Percentiles rank a stretch among this genome's conserved stretches.
These are phyloP conservation scores for Lissonota sp. DNA, from an alignment of 2,888 invertebrate species.

Conservation along the genomic window DNA sequence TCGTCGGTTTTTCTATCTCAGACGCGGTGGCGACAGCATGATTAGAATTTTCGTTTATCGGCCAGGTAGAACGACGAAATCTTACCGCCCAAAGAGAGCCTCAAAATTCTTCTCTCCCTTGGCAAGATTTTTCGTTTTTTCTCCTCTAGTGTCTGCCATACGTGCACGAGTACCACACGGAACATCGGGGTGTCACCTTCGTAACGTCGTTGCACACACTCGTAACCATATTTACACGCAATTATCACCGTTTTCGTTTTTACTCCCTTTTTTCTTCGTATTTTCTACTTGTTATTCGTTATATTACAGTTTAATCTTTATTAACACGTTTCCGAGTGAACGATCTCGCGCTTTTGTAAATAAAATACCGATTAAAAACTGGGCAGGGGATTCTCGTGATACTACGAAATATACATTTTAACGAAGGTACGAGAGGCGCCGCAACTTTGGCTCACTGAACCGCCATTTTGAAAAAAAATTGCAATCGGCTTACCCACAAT, in stretches of 20 bases:
- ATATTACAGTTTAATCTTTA: too few species aligned
- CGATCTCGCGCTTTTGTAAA: too few species aligned
- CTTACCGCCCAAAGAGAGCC: constrained; percentile 68
- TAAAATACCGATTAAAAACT: too few species aligned
- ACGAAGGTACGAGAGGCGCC: constrained; percentile 77
- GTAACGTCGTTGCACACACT: constrained; percentile 72
- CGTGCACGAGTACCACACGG: constrained; percentile 76
- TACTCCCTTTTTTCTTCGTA: not conserved
- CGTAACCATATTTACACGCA: constrained; percentile 55
- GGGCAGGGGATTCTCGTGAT: constrained; percentile 52
- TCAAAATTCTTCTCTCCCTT: constrained; percentile 68
- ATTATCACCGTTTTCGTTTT: constrained; percentile 21
- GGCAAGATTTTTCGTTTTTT: constrained; percentile 68
- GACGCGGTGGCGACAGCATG: constrained; percentile 71
- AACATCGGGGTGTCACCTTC: constrained; percentile 81
- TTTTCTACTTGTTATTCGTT: too few species aligned
- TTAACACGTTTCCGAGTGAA: too few species aligned
- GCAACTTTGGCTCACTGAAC: constrained; percentile 80
- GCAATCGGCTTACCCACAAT: constrained; percentile 78
- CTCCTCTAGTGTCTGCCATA: constrained; percentile 78
- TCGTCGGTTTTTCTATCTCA: constrained; percentile 62
- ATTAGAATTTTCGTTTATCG: constrained; percentile 60
- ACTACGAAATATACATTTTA: constrained; percentile 78
- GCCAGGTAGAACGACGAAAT: constrained; percentile 47
- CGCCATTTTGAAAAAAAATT: constrained; percentile 82